Percentiles rank a stretch among this genome's conserved stretches.
phyloP scores from a whole-genome alignment of 1,140 invertebrate species.

The Drosophila eugracilis region DNA sequence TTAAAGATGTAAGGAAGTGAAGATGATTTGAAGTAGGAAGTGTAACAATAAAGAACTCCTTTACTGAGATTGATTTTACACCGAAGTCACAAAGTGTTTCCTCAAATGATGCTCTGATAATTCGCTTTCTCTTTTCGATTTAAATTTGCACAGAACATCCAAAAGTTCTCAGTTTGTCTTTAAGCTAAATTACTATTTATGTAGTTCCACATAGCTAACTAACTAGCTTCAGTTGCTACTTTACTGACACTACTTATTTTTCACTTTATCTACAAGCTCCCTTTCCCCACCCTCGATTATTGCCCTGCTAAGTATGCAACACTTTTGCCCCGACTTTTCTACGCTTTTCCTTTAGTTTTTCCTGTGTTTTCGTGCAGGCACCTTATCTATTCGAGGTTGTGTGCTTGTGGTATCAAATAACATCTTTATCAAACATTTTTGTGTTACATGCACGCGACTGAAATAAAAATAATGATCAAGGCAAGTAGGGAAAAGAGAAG shows the following conservation, averaged over 20 bases:
- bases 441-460: conserved; percentile 68
- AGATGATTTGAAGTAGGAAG: no score
- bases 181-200: conserved; percentile 21
- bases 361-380: conserved; percentile 10
- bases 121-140: neutral
- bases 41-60: no score
- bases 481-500: neutral
- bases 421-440: conserved; percentile 61
- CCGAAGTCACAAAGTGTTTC: neutral
- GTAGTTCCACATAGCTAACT: conserved; percentile 14
- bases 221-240: conserved; percentile 20
- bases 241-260: conserved; percentile 12
- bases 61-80: no score
- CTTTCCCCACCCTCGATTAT: conserved; percentile 12
- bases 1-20: neutral
- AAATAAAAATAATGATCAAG: conserved; percentile 73
- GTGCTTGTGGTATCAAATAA: conserved; percentile 23
- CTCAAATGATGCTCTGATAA: neutral
- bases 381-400: conserved; percentile 28
- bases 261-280: neutral
- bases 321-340: conserved; percentile 11
- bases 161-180: neutral
- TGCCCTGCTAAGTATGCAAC: conserved; percentile 22
- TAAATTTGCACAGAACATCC: neutral
- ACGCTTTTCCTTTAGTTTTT: neutral